These are phyloP conservation scores for Coregonus sp. DNA, from an alignment of 2,797 vertebrate species.

Conservation along the genomic window DNA sequence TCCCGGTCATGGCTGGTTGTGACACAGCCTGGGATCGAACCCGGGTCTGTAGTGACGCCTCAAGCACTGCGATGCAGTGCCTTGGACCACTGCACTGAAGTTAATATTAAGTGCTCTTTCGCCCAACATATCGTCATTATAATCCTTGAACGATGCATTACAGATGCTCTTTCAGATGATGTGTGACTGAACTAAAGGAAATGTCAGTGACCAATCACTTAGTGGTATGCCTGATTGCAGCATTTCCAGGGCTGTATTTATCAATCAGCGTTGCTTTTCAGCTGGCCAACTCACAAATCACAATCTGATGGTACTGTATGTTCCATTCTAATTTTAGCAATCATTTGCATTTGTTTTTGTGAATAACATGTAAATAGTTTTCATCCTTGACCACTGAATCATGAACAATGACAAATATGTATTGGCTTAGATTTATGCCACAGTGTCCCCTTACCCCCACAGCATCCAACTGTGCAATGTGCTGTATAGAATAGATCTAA, in stretches of 20 bases:
- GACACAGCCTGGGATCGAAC: no score
- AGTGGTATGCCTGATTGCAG: not conserved
- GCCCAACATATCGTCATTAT: constrained; percentile 13
- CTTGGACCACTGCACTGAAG: constrained; percentile 1
- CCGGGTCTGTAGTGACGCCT: no score
- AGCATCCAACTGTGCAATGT: no score
- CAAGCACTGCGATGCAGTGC: no score
- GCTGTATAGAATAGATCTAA: no score
- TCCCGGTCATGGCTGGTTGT: no score
- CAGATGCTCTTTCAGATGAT: constrained; percentile 23
- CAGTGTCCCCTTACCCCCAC: no score
- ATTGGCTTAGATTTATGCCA: not conserved
- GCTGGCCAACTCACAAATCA: not conserved
- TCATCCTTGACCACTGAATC: no score
- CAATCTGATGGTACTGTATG: no score
- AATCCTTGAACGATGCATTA: constrained; percentile 22
- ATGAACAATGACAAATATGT: not conserved
- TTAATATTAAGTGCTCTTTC: constrained; percentile 18
- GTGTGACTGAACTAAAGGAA: constrained; percentile 19
- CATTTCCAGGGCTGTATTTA: not conserved
- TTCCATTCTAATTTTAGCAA: no score
- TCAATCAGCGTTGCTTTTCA: constrained; percentile 7
- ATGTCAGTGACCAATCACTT: not conserved
- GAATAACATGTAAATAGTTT: no score
- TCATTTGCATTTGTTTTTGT: no score